Evolutionary conservation across 2,888 invertebrate species (phyloP).

Genomic region (Heliconius hortense): DNA sequence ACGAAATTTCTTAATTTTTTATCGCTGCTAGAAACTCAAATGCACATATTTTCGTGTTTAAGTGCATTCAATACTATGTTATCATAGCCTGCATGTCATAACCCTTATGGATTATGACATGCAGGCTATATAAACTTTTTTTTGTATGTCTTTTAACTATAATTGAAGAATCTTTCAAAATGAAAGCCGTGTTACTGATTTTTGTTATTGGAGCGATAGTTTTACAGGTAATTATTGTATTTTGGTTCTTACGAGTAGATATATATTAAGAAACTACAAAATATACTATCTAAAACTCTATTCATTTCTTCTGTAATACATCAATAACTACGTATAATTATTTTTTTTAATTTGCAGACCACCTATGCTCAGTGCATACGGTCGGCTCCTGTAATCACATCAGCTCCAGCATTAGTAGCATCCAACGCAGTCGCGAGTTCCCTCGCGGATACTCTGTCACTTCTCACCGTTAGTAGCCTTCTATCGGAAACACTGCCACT

Average conservation of each 20-base stretch:
- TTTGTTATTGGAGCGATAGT: slow-evolving; percentile 49
- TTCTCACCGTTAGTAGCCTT: slow-evolving; percentile 67
- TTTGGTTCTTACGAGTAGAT: not conserved
- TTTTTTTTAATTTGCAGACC: slow-evolving; percentile 48
- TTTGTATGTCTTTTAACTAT: not conserved
- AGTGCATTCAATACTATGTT: slow-evolving; percentile 18
- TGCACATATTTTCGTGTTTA: slow-evolving; percentile 2
- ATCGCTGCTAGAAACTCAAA: not conserved
- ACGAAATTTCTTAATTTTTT: slow-evolving; percentile 3
- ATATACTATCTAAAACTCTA: not conserved
- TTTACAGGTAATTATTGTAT: slow-evolving; percentile 51
- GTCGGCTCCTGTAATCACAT: slow-evolving; percentile 32
- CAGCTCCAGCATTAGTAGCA: slow-evolving; percentile 32
- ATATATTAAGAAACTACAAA: not conserved
- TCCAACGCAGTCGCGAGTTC: slow-evolving; percentile 56
- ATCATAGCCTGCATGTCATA: too few relatives aligned
- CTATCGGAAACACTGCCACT: slow-evolving; percentile 61
- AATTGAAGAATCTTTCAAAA: slow-evolving; percentile 40
- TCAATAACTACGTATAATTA: not conserved
- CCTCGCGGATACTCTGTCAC: slow-evolving; percentile 66
- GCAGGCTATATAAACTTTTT: slow-evolving; percentile 27
- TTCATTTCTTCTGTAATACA: not conserved
- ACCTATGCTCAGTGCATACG: slow-evolving; percentile 49
- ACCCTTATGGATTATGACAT: slow-evolving; percentile 30
- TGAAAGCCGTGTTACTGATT: slow-evolving; percentile 53